phyloP scores from a whole-genome alignment of 2,113 vertebrate species.

The Stictonetta naevosa region DNA sequence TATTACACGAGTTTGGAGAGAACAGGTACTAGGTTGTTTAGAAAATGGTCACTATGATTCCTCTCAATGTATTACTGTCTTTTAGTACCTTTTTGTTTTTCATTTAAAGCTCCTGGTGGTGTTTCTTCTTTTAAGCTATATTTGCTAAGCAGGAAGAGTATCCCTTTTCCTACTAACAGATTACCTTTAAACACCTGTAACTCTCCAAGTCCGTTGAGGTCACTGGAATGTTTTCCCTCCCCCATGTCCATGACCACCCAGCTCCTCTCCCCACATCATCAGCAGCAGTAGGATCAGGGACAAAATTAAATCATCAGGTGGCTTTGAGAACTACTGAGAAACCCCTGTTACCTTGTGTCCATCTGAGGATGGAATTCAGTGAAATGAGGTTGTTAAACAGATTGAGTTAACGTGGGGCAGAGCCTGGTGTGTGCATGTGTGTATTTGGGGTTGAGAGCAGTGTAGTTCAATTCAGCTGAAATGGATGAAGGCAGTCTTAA shows the following conservation, averaged over 20 bases:
- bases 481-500: neutral
- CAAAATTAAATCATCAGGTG: neutral
- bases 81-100: neutral
- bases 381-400: neutral
- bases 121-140: neutral
- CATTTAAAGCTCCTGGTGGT: neutral
- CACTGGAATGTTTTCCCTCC: neutral
- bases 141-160: neutral
- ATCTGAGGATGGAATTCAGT: neutral
- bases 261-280: neutral
- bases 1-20: neutral
- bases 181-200: neutral
- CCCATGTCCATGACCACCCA: neutral
- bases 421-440: rapidly evolving
- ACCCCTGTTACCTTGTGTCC: neutral
- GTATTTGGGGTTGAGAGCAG: neutral
- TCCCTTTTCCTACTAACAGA: neutral
- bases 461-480: neutral
- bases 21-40: neutral
- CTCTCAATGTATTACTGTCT: neutral
- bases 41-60: neutral
- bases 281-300: neutral
- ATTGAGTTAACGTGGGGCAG: neutral
- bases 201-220: neutral
- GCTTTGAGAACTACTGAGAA: neutral